Base-by-base conservation (phyloP, 2,888 invertebrate genomes). In the Lomographa bimaculata region DNA sequence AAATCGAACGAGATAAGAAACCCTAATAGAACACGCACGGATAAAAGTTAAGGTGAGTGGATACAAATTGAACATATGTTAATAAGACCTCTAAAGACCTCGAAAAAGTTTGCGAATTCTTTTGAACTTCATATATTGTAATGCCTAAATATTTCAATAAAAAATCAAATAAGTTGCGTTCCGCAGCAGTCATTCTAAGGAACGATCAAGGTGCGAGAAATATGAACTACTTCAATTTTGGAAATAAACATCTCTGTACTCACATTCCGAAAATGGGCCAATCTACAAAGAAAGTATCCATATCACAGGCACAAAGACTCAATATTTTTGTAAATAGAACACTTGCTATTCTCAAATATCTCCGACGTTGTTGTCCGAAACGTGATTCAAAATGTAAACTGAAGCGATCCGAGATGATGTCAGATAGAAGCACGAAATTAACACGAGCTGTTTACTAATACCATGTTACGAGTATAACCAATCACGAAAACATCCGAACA, bases 391-490 rank as follows among this genome's bases (percentile, higher is more conserved):
- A 72, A 64, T 58, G 64, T 66, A 71, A 73, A 71, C 72, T 66
- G 65, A 66, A 27, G 62, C 63, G 81, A 83, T 78, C 79, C 81
- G 74, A 80, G 79, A 74, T 47, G 85, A 85, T 79, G 82, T 84
- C 80, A 85, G 80, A 72, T 44, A 26, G 43, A 67, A 67, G 50
- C 50, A 36, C 46, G 68, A 76, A 41, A 79, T 83, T 80, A 80
- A 71, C 72, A 56, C 36, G 32, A 18, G 10, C 24, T 61, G 54
- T 68, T 63, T 68, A 63, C 59, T 55, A 54, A 64, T 60, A 64
- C 63, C 53, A 59, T 53, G 51, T 57, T n/a, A n/a, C n/a, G n/a
- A n/a, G n/a, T 51, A 60, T 54, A 43, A 58, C 48, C 69, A 76
- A 73, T 74, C 63, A 62, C 36, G 54, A 57, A 57, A 55, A 47